phyloP scores from a whole-genome alignment of 2,113 vertebrate genomes.

The Sphaerodactylus townsendi region DNA sequence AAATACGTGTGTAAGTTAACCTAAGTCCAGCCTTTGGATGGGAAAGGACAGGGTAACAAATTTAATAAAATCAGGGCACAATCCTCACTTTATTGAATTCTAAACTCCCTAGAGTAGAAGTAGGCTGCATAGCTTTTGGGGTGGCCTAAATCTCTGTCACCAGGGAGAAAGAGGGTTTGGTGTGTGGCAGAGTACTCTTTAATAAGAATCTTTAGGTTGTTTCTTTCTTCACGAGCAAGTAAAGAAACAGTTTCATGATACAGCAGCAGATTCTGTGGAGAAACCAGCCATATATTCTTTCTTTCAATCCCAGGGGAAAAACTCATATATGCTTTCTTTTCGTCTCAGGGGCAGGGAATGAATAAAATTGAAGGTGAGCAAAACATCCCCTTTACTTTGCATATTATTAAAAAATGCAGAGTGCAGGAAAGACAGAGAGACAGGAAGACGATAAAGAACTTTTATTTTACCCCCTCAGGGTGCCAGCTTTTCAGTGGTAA shows the following conservation, averaged over 20 bases:
- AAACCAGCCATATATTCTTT: conserved; percentile 29
- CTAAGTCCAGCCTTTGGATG: too few species aligned
- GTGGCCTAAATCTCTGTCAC: conserved; percentile 6
- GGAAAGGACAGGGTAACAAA: too few species aligned
- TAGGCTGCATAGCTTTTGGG: not conserved
- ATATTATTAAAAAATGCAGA: conserved; percentile 48
- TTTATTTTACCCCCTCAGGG: conserved; percentile 63
- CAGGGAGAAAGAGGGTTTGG: conserved; percentile 18
- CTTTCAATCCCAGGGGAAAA: conserved; percentile 31
- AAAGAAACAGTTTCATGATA: conserved; percentile 27
- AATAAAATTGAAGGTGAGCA: conserved; percentile 50
- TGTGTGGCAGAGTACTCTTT: not conserved
- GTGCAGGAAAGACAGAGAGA: conserved; percentile 52
- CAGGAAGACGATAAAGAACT: conserved; percentile 50
- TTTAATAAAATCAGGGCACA: not conserved
- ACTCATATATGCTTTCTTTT: conserved; percentile 29
- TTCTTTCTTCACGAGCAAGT: not conserved
- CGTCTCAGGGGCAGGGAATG: not conserved
- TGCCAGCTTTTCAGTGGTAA: conserved; percentile 53
- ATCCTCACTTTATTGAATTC: not conserved
- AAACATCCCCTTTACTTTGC: conserved; percentile 57
- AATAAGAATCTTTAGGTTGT: not conserved
- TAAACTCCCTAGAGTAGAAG: not conserved
- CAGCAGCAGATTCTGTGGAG: conserved; percentile 34
- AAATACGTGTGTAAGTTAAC: too few species aligned